Evolutionary conservation across 2,888 invertebrate species (phyloP).

Genomic region (Petrophora chlorosata): DNA sequence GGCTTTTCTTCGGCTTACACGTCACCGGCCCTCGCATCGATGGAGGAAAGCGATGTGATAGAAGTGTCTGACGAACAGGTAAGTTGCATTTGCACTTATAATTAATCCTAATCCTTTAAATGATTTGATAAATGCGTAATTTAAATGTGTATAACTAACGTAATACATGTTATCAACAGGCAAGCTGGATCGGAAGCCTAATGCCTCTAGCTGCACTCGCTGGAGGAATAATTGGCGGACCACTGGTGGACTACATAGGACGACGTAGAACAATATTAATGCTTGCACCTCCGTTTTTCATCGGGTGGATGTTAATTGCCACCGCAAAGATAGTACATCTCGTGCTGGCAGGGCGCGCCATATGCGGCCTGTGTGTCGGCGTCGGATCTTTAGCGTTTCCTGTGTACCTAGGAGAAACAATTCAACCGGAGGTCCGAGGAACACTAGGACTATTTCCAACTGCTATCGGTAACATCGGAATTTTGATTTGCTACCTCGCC

Average conservation of each 20-base stretch:
- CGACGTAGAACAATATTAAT: constrained; percentile 91
- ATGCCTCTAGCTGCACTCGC: constrained; percentile 94
- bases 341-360: constrained; percentile 90
- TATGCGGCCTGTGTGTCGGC: constrained; percentile 95
- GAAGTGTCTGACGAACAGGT: constrained; percentile 86
- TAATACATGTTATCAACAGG: constrained; percentile 77
- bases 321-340: constrained; percentile 88
- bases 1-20: constrained; percentile 95
- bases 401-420: constrained; percentile 96
- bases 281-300: constrained; percentile 91
- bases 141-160: background rate
- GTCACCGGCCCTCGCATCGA: constrained; percentile 92
- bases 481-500: constrained; percentile 90
- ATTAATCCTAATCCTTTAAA: no score
- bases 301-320: constrained; percentile 93
- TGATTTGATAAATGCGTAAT: no score
- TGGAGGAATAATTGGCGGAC: constrained; percentile 93
- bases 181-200: constrained; percentile 94
- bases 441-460: constrained; percentile 94
- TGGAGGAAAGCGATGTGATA: constrained; percentile 85
- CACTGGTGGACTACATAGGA: constrained; percentile 93
- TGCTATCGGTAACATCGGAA: constrained; percentile 93
- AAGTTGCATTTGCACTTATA: constrained; percentile 25
- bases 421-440: constrained; percentile 96
- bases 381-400: constrained; percentile 94